phyloP scores from a whole-genome alignment of 2,888 invertebrate species.

The Argyresthia albistria region DNA sequence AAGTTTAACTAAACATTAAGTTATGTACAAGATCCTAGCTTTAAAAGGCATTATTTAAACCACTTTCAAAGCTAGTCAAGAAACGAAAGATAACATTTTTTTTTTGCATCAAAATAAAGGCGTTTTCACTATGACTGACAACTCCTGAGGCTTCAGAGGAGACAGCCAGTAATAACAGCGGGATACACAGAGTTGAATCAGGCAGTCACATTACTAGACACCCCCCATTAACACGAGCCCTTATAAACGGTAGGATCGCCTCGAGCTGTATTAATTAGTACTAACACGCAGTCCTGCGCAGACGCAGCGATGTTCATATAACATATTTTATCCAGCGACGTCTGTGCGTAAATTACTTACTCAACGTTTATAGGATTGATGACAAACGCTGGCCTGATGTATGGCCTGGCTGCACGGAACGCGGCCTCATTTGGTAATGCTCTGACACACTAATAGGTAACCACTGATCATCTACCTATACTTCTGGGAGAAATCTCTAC shows the following conservation, averaged over 20 bases:
- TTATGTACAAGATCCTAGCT: too few species aligned
- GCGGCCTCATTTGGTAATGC: not conserved
- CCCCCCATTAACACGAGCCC: not conserved
- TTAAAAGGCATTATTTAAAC: too few species aligned
- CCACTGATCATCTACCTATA: too few species aligned
- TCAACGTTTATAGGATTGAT: slow-evolving; percentile 12
- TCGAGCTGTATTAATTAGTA: slow-evolving; percentile 38
- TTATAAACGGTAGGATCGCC: slow-evolving; percentile 21
- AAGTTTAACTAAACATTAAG: too few species aligned
- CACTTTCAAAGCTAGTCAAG: too few species aligned
- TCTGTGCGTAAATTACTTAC: slow-evolving; percentile 1
- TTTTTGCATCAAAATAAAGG: not conserved
- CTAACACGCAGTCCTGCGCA: slow-evolving; percentile 18
- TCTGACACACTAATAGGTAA: not conserved
- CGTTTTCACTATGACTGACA: not conserved
- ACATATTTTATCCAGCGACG: slow-evolving; percentile 20
- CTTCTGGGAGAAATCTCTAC: too few species aligned
- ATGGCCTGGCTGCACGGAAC: not conserved
- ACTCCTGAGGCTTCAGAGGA: not conserved
- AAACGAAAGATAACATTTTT: too few species aligned
- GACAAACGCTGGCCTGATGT: slow-evolving; percentile 10
- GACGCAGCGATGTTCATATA: slow-evolving; percentile 25
- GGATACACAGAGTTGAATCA: too few species aligned
- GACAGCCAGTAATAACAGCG: not conserved
- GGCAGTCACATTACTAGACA: not conserved